phyloP scores from a whole-genome alignment of 2,888 invertebrate species.

The Yponomeuta cagnagella region DNA sequence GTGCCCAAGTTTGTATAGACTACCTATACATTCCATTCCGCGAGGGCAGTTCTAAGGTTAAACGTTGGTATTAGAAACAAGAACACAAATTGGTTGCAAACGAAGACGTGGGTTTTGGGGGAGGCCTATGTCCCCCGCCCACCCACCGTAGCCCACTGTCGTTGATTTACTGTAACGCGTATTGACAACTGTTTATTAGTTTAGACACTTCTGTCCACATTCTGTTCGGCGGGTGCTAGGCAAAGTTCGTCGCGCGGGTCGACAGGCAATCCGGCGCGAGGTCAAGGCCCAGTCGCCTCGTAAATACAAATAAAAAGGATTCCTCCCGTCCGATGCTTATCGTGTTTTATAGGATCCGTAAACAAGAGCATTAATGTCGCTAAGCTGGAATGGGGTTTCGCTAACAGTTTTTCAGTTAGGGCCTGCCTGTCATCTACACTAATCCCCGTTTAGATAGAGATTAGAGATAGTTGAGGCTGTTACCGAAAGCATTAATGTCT shows the following conservation, averaged over 20 bases:
- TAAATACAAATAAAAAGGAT: conserved; percentile 68
- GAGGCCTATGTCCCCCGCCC: too few relatives aligned
- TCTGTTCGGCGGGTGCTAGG: background rate
- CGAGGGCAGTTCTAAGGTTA: too few relatives aligned
- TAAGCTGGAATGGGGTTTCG: conserved; percentile 40
- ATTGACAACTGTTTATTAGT: too few relatives aligned
- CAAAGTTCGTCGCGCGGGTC: background rate
- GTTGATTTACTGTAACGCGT: too few relatives aligned
- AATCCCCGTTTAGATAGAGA: too few relatives aligned
- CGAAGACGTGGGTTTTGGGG: too few relatives aligned
- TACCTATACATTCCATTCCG: too few relatives aligned
- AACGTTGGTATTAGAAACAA: too few relatives aligned
- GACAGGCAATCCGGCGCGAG: conserved; percentile 25
- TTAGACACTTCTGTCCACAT: background rate
- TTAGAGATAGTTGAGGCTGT: background rate
- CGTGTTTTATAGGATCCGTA: conserved; percentile 63
- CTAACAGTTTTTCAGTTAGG: conserved; percentile 4
- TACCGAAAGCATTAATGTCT: too few relatives aligned
- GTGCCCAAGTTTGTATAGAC: too few relatives aligned
- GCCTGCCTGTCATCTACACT: background rate
- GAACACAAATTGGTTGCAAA: too few relatives aligned
- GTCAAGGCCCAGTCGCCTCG: conserved; percentile 59
- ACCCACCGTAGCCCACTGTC: too few relatives aligned
- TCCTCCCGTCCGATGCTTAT: conserved; percentile 61
- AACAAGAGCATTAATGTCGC: conserved; percentile 52